A percentile compares a stretch with the other conserved stretches of the same genome.
These are phyloP conservation scores for Anthonomus grandis DNA, from an alignment of 1,140 invertebrate species.

Conservation along the genomic window DNA sequence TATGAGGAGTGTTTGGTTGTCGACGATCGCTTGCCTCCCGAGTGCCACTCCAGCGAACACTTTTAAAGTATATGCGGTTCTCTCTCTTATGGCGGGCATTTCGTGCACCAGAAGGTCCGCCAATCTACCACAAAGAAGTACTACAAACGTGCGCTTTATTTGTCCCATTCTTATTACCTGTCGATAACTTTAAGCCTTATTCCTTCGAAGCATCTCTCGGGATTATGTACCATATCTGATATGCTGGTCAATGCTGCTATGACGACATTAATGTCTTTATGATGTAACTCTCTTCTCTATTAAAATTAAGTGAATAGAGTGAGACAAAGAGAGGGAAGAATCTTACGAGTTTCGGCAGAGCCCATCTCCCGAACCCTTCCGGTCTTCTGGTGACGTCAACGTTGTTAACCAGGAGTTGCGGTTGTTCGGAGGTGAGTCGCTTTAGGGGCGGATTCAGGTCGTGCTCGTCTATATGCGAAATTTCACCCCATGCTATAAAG, in stretches of 20 bases:
- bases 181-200: slow-evolving; percentile 35
- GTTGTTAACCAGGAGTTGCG: slow-evolving; percentile 37
- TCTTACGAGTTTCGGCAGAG: slow-evolving; percentile 43
- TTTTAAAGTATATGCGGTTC: slow-evolving; percentile 29
- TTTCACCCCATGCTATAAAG: slow-evolving; percentile 30
- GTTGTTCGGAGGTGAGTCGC: slow-evolving; percentile 41
- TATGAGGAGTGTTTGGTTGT: slow-evolving; percentile 29
- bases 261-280: slow-evolving; percentile 29
- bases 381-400: slow-evolving; percentile 39
- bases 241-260: slow-evolving; percentile 38
- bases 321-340: neutral
- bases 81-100: slow-evolving; percentile 34
- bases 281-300: slow-evolving; percentile 39
- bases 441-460: slow-evolving; percentile 37
- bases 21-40: slow-evolving; percentile 36
- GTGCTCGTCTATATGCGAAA: slow-evolving; percentile 27
- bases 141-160: neutral
- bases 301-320: slow-evolving; percentile 2
- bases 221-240: slow-evolving; percentile 40
- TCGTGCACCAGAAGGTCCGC: slow-evolving; percentile 33
- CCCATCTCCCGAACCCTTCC: slow-evolving; percentile 37
- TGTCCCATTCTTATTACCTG: slow-evolving; percentile 21
- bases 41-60: slow-evolving; percentile 32
- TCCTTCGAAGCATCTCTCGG: slow-evolving; percentile 42
- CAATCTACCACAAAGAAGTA: slow-evolving; percentile 27